phyloP scores from a whole-genome alignment of 2,888 invertebrate species.

The Leptinotarsa haldemani region DNA sequence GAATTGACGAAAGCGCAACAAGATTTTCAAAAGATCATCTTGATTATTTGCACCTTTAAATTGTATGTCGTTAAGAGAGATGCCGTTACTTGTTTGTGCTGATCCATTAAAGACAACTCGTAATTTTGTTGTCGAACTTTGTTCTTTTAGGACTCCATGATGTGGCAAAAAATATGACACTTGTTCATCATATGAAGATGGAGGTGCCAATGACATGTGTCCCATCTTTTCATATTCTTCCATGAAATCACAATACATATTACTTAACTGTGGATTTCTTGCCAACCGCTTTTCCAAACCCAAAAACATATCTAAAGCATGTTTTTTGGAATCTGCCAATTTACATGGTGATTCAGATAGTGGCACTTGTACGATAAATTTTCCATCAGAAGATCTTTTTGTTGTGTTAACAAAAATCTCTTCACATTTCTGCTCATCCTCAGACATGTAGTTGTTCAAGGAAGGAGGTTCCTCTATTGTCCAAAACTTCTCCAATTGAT shows the following conservation, averaged over 20 bases:
- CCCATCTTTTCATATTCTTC: slow-evolving; percentile 33
- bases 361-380: slow-evolving; percentile 29
- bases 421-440: slow-evolving; percentile 27
- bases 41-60: slow-evolving; percentile 16
- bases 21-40: background rate
- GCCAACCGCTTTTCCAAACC: slow-evolving; percentile 31
- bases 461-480: slow-evolving; percentile 13
- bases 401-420: slow-evolving; percentile 27
- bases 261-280: slow-evolving; percentile 23
- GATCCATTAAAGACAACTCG: background rate
- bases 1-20: too few relatives aligned
- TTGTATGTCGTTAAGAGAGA: slow-evolving; percentile 12
- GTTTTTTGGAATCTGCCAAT: slow-evolving; percentile 27
- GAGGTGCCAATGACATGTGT: slow-evolving; percentile 30
- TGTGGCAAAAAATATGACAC: slow-evolving; percentile 34
- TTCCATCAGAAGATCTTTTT: slow-evolving; percentile 17
- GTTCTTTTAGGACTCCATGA: slow-evolving; percentile 12
- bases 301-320: slow-evolving; percentile 26
- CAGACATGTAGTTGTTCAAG: background rate
- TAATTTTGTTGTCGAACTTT: background rate
- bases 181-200: background rate
- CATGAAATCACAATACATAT: slow-evolving; percentile 36
- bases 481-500: slow-evolving; percentile 34
- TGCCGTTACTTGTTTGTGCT: slow-evolving; percentile 10
- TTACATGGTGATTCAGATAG: background rate